Conservation (phyloP, 1,140 invertebrate species). For the Solenopsis invicta region DNA sequence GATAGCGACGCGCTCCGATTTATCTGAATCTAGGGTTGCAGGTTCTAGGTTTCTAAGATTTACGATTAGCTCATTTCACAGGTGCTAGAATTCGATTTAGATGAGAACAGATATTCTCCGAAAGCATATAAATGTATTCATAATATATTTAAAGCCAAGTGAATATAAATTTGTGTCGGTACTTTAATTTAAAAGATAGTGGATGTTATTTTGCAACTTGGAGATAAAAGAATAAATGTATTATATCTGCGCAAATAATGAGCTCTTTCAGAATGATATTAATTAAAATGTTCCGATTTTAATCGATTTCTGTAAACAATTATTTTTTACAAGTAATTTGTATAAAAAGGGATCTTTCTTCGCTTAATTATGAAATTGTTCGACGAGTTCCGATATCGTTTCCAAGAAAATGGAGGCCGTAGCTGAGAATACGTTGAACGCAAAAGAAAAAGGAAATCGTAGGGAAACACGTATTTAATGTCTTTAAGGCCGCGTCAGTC, state of each 20-base stretch:
- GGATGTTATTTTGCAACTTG: not conserved
- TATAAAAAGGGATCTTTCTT: not conserved
- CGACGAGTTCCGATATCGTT: not conserved
- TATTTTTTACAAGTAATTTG: not conserved
- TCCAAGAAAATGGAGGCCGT: slow-evolving; percentile 8
- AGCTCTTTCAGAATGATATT: not conserved
- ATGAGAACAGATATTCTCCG: not conserved
- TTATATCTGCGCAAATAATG: not conserved
- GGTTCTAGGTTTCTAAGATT: slow-evolving; percentile 19
- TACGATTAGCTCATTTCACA: not conserved
- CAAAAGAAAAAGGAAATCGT: slow-evolving; percentile 46
- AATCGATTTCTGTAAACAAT: not conserved
- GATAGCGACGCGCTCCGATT: slow-evolving; percentile 58
- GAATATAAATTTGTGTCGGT: not conserved
- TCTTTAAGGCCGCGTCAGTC: slow-evolving; percentile 72
- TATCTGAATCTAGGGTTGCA: slow-evolving; percentile 54
- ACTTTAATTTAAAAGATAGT: not conserved
- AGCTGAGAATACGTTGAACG: not conserved
- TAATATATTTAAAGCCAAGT: slow-evolving; percentile 21
- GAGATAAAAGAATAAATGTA: not conserved
- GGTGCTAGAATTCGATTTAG: slow-evolving; percentile 29
- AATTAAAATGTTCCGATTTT: not conserved
- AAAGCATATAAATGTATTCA: not conserved
- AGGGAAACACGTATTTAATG: slow-evolving; percentile 57
- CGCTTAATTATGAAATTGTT: not conserved